Percentiles rank a stretch among this genome's conserved stretches.
Conservation (phyloP, 2,888 invertebrate genomes). For the Leptogaster cylindrica region DNA sequence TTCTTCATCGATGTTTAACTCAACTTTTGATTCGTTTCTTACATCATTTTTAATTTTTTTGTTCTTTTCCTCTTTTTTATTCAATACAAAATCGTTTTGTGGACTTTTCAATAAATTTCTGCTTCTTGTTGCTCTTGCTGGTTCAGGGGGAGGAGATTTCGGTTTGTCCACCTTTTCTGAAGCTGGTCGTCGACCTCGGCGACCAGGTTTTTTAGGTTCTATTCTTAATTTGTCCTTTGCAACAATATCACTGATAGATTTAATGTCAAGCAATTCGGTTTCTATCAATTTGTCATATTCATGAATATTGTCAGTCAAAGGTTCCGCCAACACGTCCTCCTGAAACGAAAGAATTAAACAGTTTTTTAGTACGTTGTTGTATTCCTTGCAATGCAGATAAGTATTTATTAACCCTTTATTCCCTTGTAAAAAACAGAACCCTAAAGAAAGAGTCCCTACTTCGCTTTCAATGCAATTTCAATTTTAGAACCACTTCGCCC, state of each 20-base stretch:
- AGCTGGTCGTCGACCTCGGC: constrained; percentile 1
- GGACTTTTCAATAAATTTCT: constrained; percentile 20
- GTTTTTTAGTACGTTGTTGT: no score
- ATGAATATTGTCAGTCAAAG: constrained; percentile 1
- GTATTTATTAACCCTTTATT: no score
- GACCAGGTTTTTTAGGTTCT: background rate
- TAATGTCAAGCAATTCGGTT: constrained; percentile 14
- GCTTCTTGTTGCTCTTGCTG: constrained; percentile 25
- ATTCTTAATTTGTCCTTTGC: background rate
- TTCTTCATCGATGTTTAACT: constrained; percentile 57
- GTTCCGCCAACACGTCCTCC: constrained; percentile 35
- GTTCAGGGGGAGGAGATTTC: constrained; percentile 3
- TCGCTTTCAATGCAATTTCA: no score
- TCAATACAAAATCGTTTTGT: no score
- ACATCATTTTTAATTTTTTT: constrained; percentile 15
- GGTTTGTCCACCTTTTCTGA: constrained; percentile 11
- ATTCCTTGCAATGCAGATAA: no score
- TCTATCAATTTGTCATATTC: constrained; percentile 33
- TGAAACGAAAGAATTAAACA: no score
- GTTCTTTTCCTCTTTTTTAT: background rate
- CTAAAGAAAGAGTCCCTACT: no score
- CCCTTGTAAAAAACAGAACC: no score
- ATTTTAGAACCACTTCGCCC: no score
- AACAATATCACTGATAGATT: constrained; percentile 16
- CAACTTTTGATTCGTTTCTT: constrained; percentile 36